These are phyloP conservation scores for Leptarthrus brevirostris DNA, from an alignment of 2,888 invertebrate genomes.

Conservation along the genomic window DNA sequence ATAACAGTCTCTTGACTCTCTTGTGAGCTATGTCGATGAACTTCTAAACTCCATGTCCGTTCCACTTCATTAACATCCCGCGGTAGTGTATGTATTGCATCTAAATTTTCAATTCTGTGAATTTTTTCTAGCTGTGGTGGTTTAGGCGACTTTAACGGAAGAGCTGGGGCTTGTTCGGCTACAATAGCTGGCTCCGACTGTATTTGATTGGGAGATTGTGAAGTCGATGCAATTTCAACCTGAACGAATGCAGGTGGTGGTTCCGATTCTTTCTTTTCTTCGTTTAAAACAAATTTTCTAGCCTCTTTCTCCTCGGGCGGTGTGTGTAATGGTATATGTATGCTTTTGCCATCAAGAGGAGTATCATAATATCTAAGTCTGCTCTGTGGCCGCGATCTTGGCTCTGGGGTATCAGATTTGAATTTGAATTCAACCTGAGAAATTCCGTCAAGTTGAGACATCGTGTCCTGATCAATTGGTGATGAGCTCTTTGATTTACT, in stretches of 20 bases:
- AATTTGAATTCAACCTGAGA: slow-evolving; percentile 67
- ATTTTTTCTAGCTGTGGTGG: slow-evolving; percentile 56
- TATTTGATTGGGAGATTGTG: slow-evolving; percentile 18
- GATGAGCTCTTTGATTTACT: slow-evolving; percentile 68
- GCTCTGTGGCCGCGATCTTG: slow-evolving; percentile 61
- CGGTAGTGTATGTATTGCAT: slow-evolving; percentile 72
- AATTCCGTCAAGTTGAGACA: slow-evolving; percentile 65
- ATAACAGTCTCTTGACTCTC: slow-evolving; percentile 70
- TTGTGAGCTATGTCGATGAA: slow-evolving; percentile 65
- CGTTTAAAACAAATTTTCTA: slow-evolving; percentile 59
- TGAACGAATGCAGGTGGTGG: slow-evolving; percentile 3
- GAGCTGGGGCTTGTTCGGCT: slow-evolving; percentile 39
- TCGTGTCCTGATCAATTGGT: slow-evolving; percentile 60
- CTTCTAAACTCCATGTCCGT: slow-evolving; percentile 64
- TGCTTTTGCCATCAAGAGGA: slow-evolving; percentile 72
- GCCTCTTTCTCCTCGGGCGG: slow-evolving; percentile 75
- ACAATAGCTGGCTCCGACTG: slow-evolving; percentile 41
- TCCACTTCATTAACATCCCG: slow-evolving; percentile 60
- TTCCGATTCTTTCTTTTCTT: slow-evolving; percentile 48
- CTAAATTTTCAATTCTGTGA: slow-evolving; percentile 65
- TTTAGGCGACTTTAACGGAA: slow-evolving; percentile 52
- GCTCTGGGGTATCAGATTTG: slow-evolving; percentile 55
- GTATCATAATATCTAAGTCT: slow-evolving; percentile 73
- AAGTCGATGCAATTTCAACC: neutral
- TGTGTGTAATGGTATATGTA: slow-evolving; percentile 81